A percentile compares a stretch with the other conserved stretches of the same genome.
phyloP scores from a whole-genome alignment of 2,888 invertebrate species.

The Anodontia alba region DNA sequence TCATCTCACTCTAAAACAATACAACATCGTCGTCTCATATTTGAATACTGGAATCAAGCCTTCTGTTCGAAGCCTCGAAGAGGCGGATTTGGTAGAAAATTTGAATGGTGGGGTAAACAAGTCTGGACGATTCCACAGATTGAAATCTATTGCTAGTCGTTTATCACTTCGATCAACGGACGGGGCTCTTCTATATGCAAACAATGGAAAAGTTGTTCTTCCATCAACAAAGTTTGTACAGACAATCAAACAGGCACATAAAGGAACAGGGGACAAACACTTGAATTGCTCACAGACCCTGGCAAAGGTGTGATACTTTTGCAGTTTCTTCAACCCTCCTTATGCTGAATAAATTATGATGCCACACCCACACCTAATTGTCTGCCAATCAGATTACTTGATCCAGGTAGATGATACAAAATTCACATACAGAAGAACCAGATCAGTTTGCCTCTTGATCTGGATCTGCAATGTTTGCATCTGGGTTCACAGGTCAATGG shows the following conservation, averaged over 20 bases:
- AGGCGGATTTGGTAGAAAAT: conserved; percentile 35
- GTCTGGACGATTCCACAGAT: conserved; percentile 19
- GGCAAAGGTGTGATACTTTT: conserved; percentile 49
- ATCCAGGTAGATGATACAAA: neutral
- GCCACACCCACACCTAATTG: too few relatives aligned
- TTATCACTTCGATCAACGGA: conserved; percentile 33
- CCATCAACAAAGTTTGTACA: conserved; percentile 50
- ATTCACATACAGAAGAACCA: too few relatives aligned
- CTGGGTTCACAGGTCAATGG: too few relatives aligned
- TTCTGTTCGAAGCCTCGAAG: conserved; percentile 20
- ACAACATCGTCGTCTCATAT: conserved; percentile 50
- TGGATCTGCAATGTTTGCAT: too few relatives aligned
- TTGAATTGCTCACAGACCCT: conserved; percentile 40
- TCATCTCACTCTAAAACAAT: conserved; percentile 44
- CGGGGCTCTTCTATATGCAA: conserved; percentile 45
- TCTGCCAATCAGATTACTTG: too few relatives aligned
- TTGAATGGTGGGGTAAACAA: conserved; percentile 13
- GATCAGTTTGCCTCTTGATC: too few relatives aligned
- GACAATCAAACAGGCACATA: conserved; percentile 42
- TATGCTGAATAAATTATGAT: too few relatives aligned
- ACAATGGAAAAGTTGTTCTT: conserved; percentile 51
- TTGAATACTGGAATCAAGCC: conserved; percentile 50
- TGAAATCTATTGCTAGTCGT: conserved; percentile 45
- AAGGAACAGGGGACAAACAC: conserved; percentile 37
- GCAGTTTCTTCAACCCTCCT: too few relatives aligned